Evolutionary conservation across 2,888 invertebrate species (phyloP), one percentile per base, ranked within the genome.

Genomic region (Melanostoma scalare): DNA sequence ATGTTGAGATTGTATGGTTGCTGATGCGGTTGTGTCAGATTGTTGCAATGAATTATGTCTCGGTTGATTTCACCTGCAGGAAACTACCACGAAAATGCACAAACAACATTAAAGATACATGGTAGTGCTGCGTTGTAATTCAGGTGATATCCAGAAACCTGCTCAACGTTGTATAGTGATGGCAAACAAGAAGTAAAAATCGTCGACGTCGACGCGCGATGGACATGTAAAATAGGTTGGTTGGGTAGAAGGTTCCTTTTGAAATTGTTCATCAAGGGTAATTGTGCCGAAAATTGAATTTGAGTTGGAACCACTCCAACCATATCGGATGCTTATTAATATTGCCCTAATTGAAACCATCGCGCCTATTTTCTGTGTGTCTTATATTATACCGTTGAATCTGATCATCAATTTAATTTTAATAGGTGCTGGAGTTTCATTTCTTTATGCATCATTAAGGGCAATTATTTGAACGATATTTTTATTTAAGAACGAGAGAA

Each of bases 11-110:
- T 67, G 65, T 72, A 60, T 46, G 60, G 63, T 56, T 52, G 58
- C 72, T 78, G 72, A 78, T 78, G 72, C 67, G 78, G 78, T 67
- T 65, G 55, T 73, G 78, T 67, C 78, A 73, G 78, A 78, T 78
- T 78, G 58, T 35, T 67, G 65, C 67, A 67, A 78, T 73, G 78
- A 78, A 78, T 78, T 67, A 78, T 78, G 60, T 63, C 56, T 56
- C 46, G 53, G 65, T 67, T 67, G 60, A 65, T 78, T 60, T 72
- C 72, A 78, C 50, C 53, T 78, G 58, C 65, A 72, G 78, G 78
- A 78, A 60, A 38, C 53, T 52, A 44, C 46, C 53, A 53, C 46
- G 60, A 60, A 73, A 73, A 40, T 67, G 38, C 9, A 71, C 36
- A 71, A 10, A 72, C 42, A 42, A 50, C 42, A 35, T 40, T 48